Evolutionary conservation across 2,797 vertebrate genomes (phyloP).

Genomic region (Lacerta agilis): DNA sequence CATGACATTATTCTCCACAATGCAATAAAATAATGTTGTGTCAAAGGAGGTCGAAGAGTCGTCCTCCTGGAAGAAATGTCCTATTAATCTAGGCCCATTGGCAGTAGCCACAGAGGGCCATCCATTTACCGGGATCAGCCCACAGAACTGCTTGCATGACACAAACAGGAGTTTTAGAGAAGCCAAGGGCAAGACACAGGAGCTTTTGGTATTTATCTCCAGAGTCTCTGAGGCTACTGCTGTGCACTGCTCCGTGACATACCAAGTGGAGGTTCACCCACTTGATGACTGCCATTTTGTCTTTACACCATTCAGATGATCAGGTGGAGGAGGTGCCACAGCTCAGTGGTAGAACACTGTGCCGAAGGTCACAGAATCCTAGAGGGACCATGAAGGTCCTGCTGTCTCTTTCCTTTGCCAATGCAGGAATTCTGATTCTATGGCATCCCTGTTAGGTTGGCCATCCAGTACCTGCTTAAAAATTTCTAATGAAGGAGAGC

Average conservation of each 20-base stretch:
- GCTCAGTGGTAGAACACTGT: not conserved
- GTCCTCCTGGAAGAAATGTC: slow-evolving; percentile 18
- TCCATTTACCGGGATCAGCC: not conserved
- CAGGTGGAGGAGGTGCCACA: not conserved
- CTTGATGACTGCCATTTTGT: not conserved
- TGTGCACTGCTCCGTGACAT: no score
- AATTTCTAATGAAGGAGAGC: not conserved
- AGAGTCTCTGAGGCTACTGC: not conserved
- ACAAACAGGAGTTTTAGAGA: not conserved
- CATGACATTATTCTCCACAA: slow-evolving; percentile 14
- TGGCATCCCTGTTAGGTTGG: no score
- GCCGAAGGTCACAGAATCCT: not conserved
- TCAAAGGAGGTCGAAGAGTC: slow-evolving; percentile 10
- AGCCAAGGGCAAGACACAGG: not conserved
- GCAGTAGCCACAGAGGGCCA: not conserved
- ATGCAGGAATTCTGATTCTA: not conserved
- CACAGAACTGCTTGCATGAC: not conserved
- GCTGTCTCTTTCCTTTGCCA: not conserved
- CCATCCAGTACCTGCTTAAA: not conserved
- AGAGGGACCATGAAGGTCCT: not conserved
- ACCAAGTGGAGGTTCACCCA: no score
- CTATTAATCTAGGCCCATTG: slow-evolving; percentile 34
- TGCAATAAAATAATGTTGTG: slow-evolving; percentile 20
- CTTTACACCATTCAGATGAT: no score
- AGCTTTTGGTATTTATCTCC: not conserved